Percentiles rank a stretch among this genome's conserved stretches.
These are phyloP conservation scores for Pseudachorutes palmiensis DNA, from an alignment of 1,140 invertebrate species.

Conservation along the genomic window DNA sequence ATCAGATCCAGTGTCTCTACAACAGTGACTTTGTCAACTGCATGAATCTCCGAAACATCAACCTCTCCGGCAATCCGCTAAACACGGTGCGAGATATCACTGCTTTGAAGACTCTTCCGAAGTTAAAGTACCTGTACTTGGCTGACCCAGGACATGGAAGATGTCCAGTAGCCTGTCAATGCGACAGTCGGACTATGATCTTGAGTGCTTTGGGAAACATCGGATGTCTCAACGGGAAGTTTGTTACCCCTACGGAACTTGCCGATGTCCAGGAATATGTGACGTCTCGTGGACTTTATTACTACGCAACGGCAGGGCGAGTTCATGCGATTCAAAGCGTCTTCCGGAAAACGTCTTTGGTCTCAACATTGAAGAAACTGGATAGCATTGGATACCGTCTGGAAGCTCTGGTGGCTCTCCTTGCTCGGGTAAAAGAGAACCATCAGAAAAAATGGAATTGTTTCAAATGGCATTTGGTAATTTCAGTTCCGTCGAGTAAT, in stretches of 20 bases:
- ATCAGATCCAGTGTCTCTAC: conserved; percentile 21
- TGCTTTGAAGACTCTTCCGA: conserved; percentile 19
- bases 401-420: conserved; percentile 1
- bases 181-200: conserved; percentile 26
- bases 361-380: conserved; percentile 17
- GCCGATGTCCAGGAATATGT: conserved; percentile 22
- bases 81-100: conserved; percentile 27
- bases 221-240: conserved; percentile 20
- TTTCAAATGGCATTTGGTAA: background rate
- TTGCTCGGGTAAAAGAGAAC: conserved; percentile 4
- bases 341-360: conserved; percentile 13
- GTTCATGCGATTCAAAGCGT: background rate
- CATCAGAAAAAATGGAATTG: background rate
- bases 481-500: conserved; percentile 10
- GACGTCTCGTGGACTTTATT: conserved; percentile 19
- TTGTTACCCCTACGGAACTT: conserved; percentile 15
- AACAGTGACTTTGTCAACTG: conserved; percentile 24
- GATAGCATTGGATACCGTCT: conserved; percentile 21
- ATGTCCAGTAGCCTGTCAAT: conserved; percentile 27
- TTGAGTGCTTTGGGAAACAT: conserved; percentile 22
- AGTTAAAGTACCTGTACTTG: conserved; percentile 14
- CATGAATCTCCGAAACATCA: conserved; percentile 13
- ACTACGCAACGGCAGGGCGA: conserved; percentile 19
- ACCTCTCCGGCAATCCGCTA: conserved; percentile 30
- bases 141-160: conserved; percentile 30